Conservation (phyloP, 2,797 vertebrate genomes). For the Sorex maritimensis region DNA sequence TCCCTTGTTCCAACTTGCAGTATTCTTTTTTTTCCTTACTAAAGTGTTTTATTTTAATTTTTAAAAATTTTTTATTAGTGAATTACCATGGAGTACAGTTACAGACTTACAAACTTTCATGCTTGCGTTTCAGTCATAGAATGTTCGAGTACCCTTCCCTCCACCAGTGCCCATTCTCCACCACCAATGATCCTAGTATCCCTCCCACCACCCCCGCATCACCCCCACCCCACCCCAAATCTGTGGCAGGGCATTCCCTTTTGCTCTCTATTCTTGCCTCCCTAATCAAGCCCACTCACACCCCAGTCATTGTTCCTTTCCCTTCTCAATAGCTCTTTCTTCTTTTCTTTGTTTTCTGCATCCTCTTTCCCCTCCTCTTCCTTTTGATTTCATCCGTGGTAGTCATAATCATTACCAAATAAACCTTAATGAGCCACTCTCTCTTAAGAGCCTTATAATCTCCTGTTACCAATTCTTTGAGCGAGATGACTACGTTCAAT, state of each 20-base stretch:
- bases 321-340: neutral
- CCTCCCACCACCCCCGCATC: too few relatives aligned
- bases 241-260: too few relatives aligned
- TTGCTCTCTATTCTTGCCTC: too few relatives aligned
- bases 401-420: neutral
- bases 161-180: too few relatives aligned
- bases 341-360: neutral
- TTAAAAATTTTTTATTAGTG: too few relatives aligned
- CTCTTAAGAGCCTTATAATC: neutral
- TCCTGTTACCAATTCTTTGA: neutral
- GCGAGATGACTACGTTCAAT: neutral
- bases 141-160: too few relatives aligned
- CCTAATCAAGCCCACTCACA: neutral
- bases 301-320: neutral
- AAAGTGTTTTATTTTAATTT: too few relatives aligned
- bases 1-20: neutral
- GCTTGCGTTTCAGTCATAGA: too few relatives aligned
- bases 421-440: neutral
- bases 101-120: too few relatives aligned
- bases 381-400: constrained; percentile 13
- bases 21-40: neutral
- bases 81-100: too few relatives aligned
- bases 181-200: too few relatives aligned
- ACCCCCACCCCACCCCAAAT: too few relatives aligned
- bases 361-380: neutral